phyloP scores from a whole-genome alignment of 2,888 invertebrate species.

The Chouioia cunea region DNA sequence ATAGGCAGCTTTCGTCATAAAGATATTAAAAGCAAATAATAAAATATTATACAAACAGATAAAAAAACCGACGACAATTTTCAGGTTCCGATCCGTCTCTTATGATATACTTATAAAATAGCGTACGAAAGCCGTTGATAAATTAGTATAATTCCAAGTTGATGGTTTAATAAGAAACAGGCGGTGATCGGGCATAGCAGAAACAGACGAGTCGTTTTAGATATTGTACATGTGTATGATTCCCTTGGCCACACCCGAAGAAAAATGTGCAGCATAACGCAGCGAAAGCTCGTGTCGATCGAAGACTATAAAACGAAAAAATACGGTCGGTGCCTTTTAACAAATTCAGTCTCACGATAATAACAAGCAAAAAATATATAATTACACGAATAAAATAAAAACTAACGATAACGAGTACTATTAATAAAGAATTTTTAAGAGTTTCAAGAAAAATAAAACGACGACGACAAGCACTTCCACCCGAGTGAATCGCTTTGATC shows the following conservation, averaged over 20 bases:
- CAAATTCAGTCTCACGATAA: conserved; percentile 40
- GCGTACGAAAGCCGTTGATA: conserved; percentile 24
- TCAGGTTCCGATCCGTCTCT: conserved; percentile 38
- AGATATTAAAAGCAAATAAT: conserved; percentile 9
- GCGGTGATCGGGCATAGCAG: conserved; percentile 46
- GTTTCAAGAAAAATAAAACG: no score
- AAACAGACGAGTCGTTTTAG: conserved; percentile 49
- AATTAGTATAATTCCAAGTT: conserved; percentile 18
- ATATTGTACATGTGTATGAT: no score
- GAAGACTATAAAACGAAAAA: conserved; percentile 56
- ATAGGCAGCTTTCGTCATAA: conserved; percentile 33
- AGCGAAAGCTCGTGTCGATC: conserved; percentile 41
- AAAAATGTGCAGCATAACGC: conserved; percentile 39
- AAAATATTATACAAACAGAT: neutral
- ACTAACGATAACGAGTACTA: conserved; percentile 13
- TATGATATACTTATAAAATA: conserved; percentile 9
- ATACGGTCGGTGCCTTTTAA: conserved; percentile 52
- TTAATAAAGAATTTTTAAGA: no score
- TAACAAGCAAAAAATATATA: conserved; percentile 29
- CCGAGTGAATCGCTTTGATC: no score
- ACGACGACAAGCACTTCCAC: no score
- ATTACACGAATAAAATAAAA: conserved; percentile 10
- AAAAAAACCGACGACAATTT: conserved; percentile 9
- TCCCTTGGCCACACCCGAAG: conserved; percentile 29
- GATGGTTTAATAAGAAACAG: conserved; percentile 13